These are phyloP conservation scores for Sebastes fasciatus DNA, from an alignment of 2,113 vertebrate species.

Conservation along the genomic window DNA sequence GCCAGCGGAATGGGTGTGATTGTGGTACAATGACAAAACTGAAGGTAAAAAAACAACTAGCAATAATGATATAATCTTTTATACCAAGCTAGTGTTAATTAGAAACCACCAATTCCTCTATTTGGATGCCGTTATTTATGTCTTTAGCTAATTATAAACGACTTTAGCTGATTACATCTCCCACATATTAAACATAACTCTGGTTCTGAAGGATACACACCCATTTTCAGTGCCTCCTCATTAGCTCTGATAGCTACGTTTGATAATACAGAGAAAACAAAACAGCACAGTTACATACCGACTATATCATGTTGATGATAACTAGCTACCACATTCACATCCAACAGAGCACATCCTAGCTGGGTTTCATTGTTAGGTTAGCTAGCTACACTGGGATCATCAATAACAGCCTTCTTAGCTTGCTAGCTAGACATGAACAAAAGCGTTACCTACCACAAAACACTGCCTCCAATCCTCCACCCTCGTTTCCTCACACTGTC, in stretches of 20 bases:
- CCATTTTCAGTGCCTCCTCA: constrained; percentile 31
- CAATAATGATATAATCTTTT: not conserved
- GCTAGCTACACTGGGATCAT: not conserved
- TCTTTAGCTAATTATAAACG: not conserved
- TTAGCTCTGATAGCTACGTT: constrained; percentile 21
- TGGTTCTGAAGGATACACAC: constrained; percentile 22
- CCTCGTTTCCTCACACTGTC: constrained; percentile 36
- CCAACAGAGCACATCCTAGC: not conserved
- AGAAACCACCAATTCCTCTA: not conserved
- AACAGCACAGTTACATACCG: fast-evolving
- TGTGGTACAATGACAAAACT: constrained; percentile 16
- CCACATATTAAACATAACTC: not conserved
- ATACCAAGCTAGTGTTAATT: no score
- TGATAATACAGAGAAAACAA: constrained; percentile 12
- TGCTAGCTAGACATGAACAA: constrained; percentile 35
- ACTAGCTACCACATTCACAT: not conserved
- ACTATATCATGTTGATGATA: not conserved
- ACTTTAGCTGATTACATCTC: not conserved
- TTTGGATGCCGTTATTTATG: not conserved
- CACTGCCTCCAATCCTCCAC: constrained; percentile 61
- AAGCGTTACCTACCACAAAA: constrained; percentile 61
- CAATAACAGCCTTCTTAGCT: constrained; percentile 32
- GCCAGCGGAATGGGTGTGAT: constrained; percentile 63
- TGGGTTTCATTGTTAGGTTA: not conserved
- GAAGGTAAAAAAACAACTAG: not conserved